Percentiles rank a stretch among this genome's conserved stretches.
These are phyloP conservation scores for Habroteleia sp. DNA, from an alignment of 2,888 invertebrate genomes.

Conservation along the genomic window DNA sequence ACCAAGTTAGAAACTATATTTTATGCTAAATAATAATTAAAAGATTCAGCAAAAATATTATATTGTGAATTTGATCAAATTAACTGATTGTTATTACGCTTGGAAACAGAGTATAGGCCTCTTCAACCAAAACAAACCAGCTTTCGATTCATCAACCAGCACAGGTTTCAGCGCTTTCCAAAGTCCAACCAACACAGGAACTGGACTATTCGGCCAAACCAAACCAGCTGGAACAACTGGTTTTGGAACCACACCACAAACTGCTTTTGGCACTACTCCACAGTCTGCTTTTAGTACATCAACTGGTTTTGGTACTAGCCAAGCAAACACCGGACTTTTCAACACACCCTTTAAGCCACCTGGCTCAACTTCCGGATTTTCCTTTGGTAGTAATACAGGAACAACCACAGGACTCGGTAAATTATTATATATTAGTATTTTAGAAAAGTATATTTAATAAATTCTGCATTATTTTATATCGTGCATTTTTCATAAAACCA, in stretches of 20 bases:
- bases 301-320: constrained; percentile 76
- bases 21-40: no score
- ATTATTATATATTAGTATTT: no score
- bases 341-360: constrained; percentile 81
- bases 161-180: constrained; percentile 81
- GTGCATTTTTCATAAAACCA: no score
- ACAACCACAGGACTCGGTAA: constrained; percentile 75
- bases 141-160: constrained; percentile 75
- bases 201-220: constrained; percentile 81
- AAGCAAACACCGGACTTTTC: constrained; percentile 76
- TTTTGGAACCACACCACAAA: constrained; percentile 79
- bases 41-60: no score
- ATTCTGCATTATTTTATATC: background rate
- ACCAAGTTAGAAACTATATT: constrained; percentile 71
- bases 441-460: background rate
- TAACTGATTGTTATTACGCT: background rate
- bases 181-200: constrained; percentile 77
- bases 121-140: constrained; percentile 81
- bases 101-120: constrained; percentile 65
- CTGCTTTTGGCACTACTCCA: constrained; percentile 78
- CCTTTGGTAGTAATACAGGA: constrained; percentile 74
- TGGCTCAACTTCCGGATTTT: constrained; percentile 78
- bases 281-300: constrained; percentile 72
- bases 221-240: constrained; percentile 80
- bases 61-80: no score